Percentiles rank a stretch among this genome's conserved stretches.
Evolutionary conservation across 2,113 vertebrate species (phyloP).

Genomic region (Psephotus haematonotus): DNA sequence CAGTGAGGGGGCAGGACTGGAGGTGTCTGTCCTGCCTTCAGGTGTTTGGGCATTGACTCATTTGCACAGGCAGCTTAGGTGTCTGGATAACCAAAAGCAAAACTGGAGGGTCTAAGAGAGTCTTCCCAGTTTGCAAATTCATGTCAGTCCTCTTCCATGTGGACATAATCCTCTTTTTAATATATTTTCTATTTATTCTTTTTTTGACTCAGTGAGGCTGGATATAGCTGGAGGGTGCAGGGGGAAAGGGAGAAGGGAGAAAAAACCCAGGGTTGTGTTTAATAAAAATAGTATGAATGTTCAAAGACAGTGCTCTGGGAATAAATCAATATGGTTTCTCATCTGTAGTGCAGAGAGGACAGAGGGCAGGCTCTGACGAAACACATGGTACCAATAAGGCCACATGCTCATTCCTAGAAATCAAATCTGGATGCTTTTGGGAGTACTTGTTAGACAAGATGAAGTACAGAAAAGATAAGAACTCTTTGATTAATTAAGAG

Average conservation of each 20-base stretch:
- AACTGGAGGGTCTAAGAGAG: accelerated
- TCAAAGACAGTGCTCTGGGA: background rate
- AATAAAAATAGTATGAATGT: background rate
- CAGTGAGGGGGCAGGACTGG: background rate
- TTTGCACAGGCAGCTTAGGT: background rate
- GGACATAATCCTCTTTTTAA: background rate
- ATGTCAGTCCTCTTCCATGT: background rate
- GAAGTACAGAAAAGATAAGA: constrained; percentile 1
- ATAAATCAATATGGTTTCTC: background rate
- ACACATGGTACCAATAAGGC: constrained; percentile 1
- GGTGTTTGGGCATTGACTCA: background rate
- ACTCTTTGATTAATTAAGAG: background rate
- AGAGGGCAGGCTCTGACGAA: background rate
- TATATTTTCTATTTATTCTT: background rate
- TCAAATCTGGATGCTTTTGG: background rate
- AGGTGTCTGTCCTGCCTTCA: background rate
- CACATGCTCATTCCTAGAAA: constrained; percentile 19
- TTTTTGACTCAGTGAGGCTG: background rate
- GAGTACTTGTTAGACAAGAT: background rate
- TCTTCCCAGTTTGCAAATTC: background rate
- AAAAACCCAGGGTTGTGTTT: background rate
- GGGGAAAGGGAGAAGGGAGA: background rate
- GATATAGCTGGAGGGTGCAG: background rate
- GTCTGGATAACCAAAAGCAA: background rate
- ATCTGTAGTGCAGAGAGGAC: background rate